Evolutionary conservation across 2,113 vertebrate species (phyloP), one percentile per base, ranked within the genome.

Genomic region (Silurus glanis): DNA sequence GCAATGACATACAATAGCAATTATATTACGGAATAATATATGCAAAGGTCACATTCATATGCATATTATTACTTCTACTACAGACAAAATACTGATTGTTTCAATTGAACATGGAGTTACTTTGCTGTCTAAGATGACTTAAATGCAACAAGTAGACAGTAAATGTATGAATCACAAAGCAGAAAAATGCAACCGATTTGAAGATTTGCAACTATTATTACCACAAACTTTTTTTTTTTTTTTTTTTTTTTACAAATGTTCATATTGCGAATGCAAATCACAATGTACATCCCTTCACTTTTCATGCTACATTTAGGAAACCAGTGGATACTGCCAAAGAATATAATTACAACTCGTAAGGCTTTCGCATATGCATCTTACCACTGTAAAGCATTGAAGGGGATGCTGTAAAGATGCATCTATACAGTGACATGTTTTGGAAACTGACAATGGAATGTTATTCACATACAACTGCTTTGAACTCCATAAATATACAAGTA

Each of bases 11-110:
- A 80, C 51, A 86, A 72, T 55, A 49, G 45, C 66, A 90, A 83
- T 85, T 88, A 88, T 86, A 80, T 79, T 80, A 82, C 78, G 87
- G 49, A 83, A 69, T 85, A 83, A 83, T 45, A 83, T 67, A 72
- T 81, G 80, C 79, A 80, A 66, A 85, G 61, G 19, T 84, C 19
- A 87, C 64, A 53, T 55, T 14, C 14, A 66, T 58, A 53, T 84
- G 53, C 81, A 87, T 59, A 66, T 58, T 59, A 66, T 58, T 47
- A 55, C 78, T 55, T 67, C 25, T n/a, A 79, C 37, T 47, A 88
- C 72, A 87, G n/a, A 8, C 64, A 45, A 61, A 1, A 76, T 83
- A 45, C 67, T 80, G 75, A 23, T 85, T 55, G 67, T 61, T 80
- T 45, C 6, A 61, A 80, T 21, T 13, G 56, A 80, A 61, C 56